Base-by-base conservation (phyloP, 2,888 invertebrate species). In the Protonemura montana region DNA sequence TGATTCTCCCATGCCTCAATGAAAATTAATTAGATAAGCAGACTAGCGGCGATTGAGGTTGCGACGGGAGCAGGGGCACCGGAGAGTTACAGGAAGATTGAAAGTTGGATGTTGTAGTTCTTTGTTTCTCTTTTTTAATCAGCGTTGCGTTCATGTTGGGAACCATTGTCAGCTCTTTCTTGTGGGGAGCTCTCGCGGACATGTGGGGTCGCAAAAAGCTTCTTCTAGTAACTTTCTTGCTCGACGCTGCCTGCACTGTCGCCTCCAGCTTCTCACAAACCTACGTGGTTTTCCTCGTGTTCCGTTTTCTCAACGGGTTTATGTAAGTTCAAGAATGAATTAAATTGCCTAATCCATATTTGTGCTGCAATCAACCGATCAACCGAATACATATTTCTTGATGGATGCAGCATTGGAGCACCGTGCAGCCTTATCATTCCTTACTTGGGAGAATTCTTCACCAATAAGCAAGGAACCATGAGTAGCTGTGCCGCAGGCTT, bases 101-200 rank as follows among this genome's bases (percentile, higher is more conserved):
- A 86, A 2, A 77, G 26, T 86, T 0, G 28, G 26, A 76, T 85
- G 77, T 21, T 0, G 25, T 35, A 42, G 41, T 76, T 86, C n/a
- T n/a, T n/a, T n/a, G n/a, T n/a, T n/a, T n/a, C n/a, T n/a, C 76
- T 26, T 85, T 85, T 35, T 3, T 10, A 3, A 35, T 10, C 59
- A 81, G 26, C 82, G 86, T 87, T 90, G 21, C 28, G 0, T 87
- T 87, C 28, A 80, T 16, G 59, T 21, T 89, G 94, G 94, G 95
- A 88, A 94, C 95, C 59, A 94, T 95, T 35, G 89, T 95, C 29
- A 96, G 96, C 85, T 95, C 96, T 0, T 95, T 95, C 91, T 91
- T 96, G 86, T 96, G 97, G 96, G 97, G 97, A 78, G 93, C 95
- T 88, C 90, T 96, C 88, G 96, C 96, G 0, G 97, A 97, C 91